Evolutionary conservation across 2,797 vertebrate genomes (phyloP).

Genomic region (Oceanodroma leucorhoa): DNA sequence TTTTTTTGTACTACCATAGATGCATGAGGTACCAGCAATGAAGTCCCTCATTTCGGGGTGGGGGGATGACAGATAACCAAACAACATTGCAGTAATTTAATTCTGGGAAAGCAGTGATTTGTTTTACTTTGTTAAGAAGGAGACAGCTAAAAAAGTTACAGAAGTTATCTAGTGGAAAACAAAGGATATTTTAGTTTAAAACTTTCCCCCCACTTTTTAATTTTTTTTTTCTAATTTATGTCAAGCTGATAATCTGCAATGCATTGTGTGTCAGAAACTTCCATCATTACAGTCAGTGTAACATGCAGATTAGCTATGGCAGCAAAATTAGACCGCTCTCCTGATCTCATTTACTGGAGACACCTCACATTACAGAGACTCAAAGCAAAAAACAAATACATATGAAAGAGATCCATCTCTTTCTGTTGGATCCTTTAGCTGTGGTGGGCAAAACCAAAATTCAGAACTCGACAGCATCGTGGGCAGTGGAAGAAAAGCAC

Average conservation of each 20-base stretch:
- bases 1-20: neutral
- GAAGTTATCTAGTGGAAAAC: neutral
- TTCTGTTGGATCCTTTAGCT: neutral
- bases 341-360: neutral
- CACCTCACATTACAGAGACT: neutral
- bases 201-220: accelerated
- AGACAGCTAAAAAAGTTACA: neutral
- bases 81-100: neutral
- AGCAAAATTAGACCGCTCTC: neutral
- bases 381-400: neutral
- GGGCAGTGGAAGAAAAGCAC: neutral
- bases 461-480: neutral
- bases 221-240: neutral
- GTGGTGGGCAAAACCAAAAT: neutral
- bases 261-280: neutral
- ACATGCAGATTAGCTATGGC: neutral
- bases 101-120: neutral
- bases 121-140: neutral
- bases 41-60: neutral
- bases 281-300: neutral
- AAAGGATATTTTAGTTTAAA: neutral
- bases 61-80: no score
- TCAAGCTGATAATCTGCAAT: neutral
- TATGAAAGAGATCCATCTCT: accelerated
- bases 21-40: neutral